Evolutionary conservation across 2,888 invertebrate genomes (phyloP).

Genomic region (Cremastinae sp.): DNA sequence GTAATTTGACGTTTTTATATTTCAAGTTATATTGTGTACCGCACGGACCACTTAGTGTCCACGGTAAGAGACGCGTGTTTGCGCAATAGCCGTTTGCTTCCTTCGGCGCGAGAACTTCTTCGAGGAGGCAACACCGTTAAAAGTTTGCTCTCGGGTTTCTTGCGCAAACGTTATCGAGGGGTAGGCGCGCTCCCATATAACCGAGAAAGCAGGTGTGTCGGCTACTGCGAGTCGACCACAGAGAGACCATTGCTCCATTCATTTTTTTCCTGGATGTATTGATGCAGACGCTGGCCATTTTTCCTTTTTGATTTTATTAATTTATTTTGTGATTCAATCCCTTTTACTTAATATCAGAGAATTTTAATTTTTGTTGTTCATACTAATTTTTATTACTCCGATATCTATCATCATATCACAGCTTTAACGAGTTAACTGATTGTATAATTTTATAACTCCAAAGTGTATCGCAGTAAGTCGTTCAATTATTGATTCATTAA

Average conservation of each 20-base stretch:
- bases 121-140: conserved; percentile 48
- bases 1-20: conserved; percentile 18
- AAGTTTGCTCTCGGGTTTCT: conserved; percentile 53
- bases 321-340: too few species aligned
- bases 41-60: conserved; percentile 40
- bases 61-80: conserved; percentile 50
- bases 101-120: conserved; percentile 29
- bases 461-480: too few species aligned
- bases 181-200: conserved; percentile 27
- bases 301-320: too few species aligned
- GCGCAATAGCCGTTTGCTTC: conserved; percentile 53
- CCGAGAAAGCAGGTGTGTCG: conserved; percentile 58
- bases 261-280: background rate
- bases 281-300: too few species aligned
- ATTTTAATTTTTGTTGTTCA: too few species aligned
- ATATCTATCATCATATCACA: too few species aligned
- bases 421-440: too few species aligned
- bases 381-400: too few species aligned
- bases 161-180: conserved; percentile 56
- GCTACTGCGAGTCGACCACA: conserved; percentile 45
- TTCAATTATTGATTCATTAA: too few species aligned
- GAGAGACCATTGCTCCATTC: conserved; percentile 1
- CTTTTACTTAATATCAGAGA: too few species aligned
- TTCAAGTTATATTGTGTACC: conserved; percentile 22
- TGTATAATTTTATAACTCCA: too few species aligned